These are phyloP conservation scores for Phrixothrix hirtus DNA, from an alignment of 2,888 invertebrate genomes.

Conservation along the genomic window DNA sequence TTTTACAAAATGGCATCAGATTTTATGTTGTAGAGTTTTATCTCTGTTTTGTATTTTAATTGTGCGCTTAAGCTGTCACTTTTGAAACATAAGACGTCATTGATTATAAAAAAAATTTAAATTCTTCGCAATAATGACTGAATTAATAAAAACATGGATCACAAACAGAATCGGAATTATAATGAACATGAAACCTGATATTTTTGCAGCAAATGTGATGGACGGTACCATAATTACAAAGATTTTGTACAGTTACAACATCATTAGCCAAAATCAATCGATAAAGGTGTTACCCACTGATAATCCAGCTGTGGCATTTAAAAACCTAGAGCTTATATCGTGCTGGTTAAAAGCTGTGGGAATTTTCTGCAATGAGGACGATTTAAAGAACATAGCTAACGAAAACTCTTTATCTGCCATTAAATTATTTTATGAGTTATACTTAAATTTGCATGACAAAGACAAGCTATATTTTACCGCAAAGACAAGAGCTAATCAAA, in stretches of 20 bases:
- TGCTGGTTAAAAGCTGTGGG: conserved; percentile 61
- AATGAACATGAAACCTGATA: conserved; percentile 60
- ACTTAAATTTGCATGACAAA: conserved; percentile 63
- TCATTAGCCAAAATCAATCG: conserved; percentile 62
- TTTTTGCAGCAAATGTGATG: conserved; percentile 62
- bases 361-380: conserved; percentile 56
- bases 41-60: too few species aligned
- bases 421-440: conserved; percentile 65
- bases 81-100: too few species aligned
- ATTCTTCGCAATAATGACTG: conserved; percentile 57
- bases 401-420: conserved; percentile 60
- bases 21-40: too few species aligned
- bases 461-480: conserved; percentile 62
- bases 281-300: conserved; percentile 53
- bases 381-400: conserved; percentile 58
- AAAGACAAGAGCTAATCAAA: conserved; percentile 53
- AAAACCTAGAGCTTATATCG: conserved; percentile 60
- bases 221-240: conserved; percentile 63
- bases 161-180: conserved; percentile 60
- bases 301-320: conserved; percentile 36
- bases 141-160: conserved; percentile 65
- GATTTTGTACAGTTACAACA: conserved; percentile 62
- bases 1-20: too few species aligned
- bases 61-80: too few species aligned
- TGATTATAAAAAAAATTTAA: background rate